Evolutionary conservation across 2,888 invertebrate species (phyloP), one percentile per base, ranked within the genome.

Genomic region (Anorthoa munda): DNA sequence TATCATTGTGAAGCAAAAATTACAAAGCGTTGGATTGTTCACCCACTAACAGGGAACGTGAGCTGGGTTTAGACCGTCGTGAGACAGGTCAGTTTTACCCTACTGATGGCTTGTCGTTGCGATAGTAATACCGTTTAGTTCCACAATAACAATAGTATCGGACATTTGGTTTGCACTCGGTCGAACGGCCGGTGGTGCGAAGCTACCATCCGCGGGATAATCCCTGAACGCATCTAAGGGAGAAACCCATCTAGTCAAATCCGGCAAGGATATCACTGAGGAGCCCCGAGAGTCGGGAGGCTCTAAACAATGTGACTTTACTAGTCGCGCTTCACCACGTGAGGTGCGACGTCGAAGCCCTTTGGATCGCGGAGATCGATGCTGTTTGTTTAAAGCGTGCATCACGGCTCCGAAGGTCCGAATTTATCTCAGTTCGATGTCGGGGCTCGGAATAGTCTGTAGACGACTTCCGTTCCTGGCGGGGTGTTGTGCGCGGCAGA

Each of bases 1-100:
- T 97, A 97, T 97, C 97, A 97, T 97, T 97, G 97, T 95, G 97
- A 97, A 97, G 97, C 97, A 97, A 96, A 97, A 97, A 97, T 97
- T 96, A 94, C 97, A 96, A 97, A 97, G 97, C 95, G 97, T 97
- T 95, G 97, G 97, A 97, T 97, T 97, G 97, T 97, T 97, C 97
- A 97, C 97, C 97, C 97, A 95, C 96, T 93, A 97, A 97, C 92
- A 97, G 97, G 97, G 97, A 97, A 97, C 96, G 96, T 97, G 97
- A 97, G 97, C 97, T 97, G n/a, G n/a, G n/a, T n/a, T n/a, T n/a
- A n/a, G n/a, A n/a, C n/a, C n/a, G n/a, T n/a, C n/a, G n/a, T n/a
- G n/a, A n/a, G n/a, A n/a, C n/a, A n/a, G n/a, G n/a, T n/a, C n/a
- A n/a, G n/a, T n/a, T n/a, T n/a, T n/a, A n/a, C n/a, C n/a, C n/a